Evolutionary conservation across 2,888 invertebrate species (phyloP).

Genomic region (Nyleta sp.): DNA sequence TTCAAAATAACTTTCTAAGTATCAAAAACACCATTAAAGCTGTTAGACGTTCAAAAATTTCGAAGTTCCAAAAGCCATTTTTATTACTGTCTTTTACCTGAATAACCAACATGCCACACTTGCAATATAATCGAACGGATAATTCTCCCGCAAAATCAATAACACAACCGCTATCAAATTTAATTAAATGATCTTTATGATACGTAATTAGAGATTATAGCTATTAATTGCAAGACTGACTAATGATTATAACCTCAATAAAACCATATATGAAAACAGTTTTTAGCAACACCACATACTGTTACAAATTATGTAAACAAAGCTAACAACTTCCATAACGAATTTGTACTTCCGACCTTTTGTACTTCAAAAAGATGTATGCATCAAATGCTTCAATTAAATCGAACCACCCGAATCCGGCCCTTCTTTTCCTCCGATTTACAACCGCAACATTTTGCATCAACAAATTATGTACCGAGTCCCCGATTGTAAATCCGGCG

Average conservation of each 20-base stretch:
- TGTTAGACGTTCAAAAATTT: no score
- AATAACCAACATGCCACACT: slow-evolving; percentile 5
- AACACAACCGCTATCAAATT: background rate
- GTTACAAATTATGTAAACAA: no score
- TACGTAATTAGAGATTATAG: background rate
- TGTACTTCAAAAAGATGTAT: no score
- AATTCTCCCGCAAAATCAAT: slow-evolving; percentile 10
- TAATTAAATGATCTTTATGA: slow-evolving; percentile 13
- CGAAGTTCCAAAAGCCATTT: background rate
- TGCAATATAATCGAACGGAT: slow-evolving; percentile 2
- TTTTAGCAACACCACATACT: no score
- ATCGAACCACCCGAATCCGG: no score
- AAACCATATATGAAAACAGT: no score
- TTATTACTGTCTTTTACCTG: background rate
- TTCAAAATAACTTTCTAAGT: no score
- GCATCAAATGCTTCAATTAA: no score
- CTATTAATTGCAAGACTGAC: slow-evolving; percentile 3
- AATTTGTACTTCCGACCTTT: no score
- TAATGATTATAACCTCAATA: no score
- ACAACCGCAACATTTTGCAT: background rate
- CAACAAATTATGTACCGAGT: slow-evolving; percentile 4
- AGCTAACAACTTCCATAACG: no score
- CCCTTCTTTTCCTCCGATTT: background rate
- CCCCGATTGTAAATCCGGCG: background rate
- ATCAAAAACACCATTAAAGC: no score